A percentile compares a stretch with the other conserved stretches of the same genome.
These are phyloP conservation scores for Charaxes varanes DNA, from an alignment of 1,140 invertebrate species.

Conservation along the genomic window DNA sequence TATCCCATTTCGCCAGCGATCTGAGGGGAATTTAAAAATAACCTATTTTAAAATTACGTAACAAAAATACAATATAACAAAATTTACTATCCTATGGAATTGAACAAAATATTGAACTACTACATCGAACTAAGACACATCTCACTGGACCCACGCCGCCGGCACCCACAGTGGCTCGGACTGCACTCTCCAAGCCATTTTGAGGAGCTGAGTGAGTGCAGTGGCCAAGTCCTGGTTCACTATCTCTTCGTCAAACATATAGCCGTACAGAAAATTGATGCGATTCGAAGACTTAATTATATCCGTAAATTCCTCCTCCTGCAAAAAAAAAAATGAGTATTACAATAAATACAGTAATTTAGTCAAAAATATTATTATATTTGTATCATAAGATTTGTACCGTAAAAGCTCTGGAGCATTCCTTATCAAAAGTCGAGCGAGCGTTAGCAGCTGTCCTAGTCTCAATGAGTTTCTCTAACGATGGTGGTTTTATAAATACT, in stretches of 20 bases:
- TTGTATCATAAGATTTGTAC: no score
- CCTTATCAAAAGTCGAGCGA: constrained; percentile 92
- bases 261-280: constrained; percentile 95
- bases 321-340: constrained; percentile 39
- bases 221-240: constrained; percentile 92
- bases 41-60: constrained; percentile 4
- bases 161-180: constrained; percentile 98
- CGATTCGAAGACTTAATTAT: constrained; percentile 91
- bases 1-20: constrained; percentile 6
- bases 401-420: constrained; percentile 91
- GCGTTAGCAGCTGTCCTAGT: constrained; percentile 87
- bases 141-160: constrained; percentile 91
- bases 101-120: constrained; percentile 4
- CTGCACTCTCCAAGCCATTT: constrained; percentile 89
- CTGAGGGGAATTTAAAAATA: constrained; percentile 1
- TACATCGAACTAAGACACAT: constrained; percentile 4
- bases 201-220: constrained; percentile 91
- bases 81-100: constrained; percentile 12
- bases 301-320: constrained; percentile 95
- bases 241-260: constrained; percentile 95
- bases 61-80: constrained; percentile 5
- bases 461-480: constrained; percentile 88
- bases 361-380: no score
- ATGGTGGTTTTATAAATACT: constrained; percentile 94
- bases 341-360: no score